Conservation (phyloP, 2,888 invertebrate genomes). For the Hydrotaea diabolus region DNA sequence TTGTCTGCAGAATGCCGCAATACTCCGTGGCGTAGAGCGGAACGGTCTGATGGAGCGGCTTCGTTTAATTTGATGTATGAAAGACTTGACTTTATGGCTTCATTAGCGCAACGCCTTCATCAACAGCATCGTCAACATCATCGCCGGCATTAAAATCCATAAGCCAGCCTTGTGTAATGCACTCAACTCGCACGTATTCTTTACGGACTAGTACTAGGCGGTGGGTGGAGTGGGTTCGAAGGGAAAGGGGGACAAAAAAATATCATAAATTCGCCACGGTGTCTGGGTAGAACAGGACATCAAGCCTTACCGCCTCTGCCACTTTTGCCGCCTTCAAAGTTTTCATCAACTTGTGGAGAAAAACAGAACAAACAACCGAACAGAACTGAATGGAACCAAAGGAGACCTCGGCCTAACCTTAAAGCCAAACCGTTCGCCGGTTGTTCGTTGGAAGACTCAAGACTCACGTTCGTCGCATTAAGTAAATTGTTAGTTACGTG, state of each 20-base stretch:
- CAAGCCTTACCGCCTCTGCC: slow-evolving; percentile 58
- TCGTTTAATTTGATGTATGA: slow-evolving; percentile 67
- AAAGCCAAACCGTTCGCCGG: slow-evolving; percentile 52
- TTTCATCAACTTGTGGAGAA: slow-evolving; percentile 72
- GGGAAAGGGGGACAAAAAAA: slow-evolving; percentile 1
- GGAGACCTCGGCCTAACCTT: slow-evolving; percentile 55
- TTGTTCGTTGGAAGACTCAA: slow-evolving; percentile 76
- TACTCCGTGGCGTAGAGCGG: neutral
- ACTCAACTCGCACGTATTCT: neutral
- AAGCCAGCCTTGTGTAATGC: neutral
- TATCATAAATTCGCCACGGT: slow-evolving; percentile 67
- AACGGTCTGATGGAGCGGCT: slow-evolving; percentile 26
- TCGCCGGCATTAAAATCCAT: slow-evolving; percentile 19
- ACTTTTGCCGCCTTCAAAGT: slow-evolving; percentile 71
- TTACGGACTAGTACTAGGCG: neutral
- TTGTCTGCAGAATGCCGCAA: too few species aligned
- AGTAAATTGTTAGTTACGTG: slow-evolving; percentile 80
- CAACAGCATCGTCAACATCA: slow-evolving; percentile 48
- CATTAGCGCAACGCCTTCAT: slow-evolving; percentile 75
- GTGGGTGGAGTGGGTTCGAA: neutral
- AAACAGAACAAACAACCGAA: slow-evolving; percentile 25
- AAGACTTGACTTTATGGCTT: slow-evolving; percentile 78
- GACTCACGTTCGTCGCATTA: slow-evolving; percentile 79
- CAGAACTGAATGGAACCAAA: slow-evolving; percentile 32
- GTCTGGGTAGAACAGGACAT: slow-evolving; percentile 63